These are phyloP conservation scores for Indri indri DNA, from an alignment of 2,113 vertebrate genomes.

Conservation along the genomic window DNA sequence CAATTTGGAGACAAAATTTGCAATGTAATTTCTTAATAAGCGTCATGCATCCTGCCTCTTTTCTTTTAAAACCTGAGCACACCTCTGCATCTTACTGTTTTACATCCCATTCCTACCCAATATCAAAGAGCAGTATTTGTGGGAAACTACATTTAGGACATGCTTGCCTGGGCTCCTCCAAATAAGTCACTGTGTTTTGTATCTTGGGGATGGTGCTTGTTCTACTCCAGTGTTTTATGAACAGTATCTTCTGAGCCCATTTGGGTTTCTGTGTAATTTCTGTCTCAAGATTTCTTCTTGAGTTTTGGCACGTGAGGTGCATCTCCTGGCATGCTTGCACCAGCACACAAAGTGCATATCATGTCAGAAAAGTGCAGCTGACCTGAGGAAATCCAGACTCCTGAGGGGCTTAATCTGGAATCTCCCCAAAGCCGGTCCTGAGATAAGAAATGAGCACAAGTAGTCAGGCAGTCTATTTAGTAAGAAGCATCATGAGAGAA, in stretches of 20 bases:
- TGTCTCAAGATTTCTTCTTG: not conserved
- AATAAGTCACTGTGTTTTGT: not conserved
- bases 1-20: not conserved
- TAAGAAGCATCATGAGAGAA: not conserved
- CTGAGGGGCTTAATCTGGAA: not conserved
- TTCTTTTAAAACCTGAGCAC: not conserved
- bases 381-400: not conserved
- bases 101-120: not conserved
- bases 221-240: not conserved
- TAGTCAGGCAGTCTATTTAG: not conserved
- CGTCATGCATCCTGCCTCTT: not conserved
- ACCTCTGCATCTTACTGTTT: not conserved
- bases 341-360: not conserved
- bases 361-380: not conserved
- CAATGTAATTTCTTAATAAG: not conserved
- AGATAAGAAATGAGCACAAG: not conserved
- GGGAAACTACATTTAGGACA: not conserved
- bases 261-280: not conserved
- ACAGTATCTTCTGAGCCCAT: not conserved
- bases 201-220: not conserved
- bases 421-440: not conserved
- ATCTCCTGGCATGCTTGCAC: not conserved
- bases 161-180: not conserved
- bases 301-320: not conserved
- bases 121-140: not conserved